phyloP scores from a whole-genome alignment of 92 coral and sea anemone genomes.

The Umimayanthus chanpuru region DNA sequence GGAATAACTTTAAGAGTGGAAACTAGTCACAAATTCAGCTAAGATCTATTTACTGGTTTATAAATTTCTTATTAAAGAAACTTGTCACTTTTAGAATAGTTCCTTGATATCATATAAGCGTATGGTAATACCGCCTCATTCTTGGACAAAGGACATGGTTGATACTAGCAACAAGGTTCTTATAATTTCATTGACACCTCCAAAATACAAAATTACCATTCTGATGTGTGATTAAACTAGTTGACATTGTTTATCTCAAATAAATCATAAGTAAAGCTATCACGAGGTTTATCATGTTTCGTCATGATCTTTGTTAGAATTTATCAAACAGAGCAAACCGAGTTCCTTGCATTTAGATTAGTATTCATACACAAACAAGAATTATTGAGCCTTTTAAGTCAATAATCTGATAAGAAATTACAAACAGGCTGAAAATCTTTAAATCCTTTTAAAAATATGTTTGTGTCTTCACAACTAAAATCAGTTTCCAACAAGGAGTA shows the following conservation, averaged over 20 bases:
- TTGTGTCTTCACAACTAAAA: too few relatives aligned
- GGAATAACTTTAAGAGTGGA: background rate
- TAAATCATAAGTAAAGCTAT: background rate
- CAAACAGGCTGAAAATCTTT: background rate
- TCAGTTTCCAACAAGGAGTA: background rate
- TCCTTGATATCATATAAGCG: background rate
- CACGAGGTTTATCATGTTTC: background rate
- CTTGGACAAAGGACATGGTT: background rate
- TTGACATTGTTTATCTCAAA: background rate
- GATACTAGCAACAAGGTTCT: background rate
- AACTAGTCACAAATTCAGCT: too few relatives aligned
- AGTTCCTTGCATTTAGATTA: background rate
- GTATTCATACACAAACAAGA: background rate
- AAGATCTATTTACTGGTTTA: background rate
- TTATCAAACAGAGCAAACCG: background rate
- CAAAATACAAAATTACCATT: background rate
- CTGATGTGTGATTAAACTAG: background rate
- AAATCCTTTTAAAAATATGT: too few relatives aligned
- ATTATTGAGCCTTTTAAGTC: too few relatives aligned
- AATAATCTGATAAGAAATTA: background rate
- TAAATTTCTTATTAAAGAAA: background rate
- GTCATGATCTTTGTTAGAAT: background rate
- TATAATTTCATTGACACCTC: background rate
- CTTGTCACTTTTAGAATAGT: background rate
- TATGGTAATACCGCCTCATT: slow-evolving; percentile 1